These are phyloP conservation scores for Lichenostomus cassidix DNA, from an alignment of 2,113 vertebrate species.

Conservation along the genomic window DNA sequence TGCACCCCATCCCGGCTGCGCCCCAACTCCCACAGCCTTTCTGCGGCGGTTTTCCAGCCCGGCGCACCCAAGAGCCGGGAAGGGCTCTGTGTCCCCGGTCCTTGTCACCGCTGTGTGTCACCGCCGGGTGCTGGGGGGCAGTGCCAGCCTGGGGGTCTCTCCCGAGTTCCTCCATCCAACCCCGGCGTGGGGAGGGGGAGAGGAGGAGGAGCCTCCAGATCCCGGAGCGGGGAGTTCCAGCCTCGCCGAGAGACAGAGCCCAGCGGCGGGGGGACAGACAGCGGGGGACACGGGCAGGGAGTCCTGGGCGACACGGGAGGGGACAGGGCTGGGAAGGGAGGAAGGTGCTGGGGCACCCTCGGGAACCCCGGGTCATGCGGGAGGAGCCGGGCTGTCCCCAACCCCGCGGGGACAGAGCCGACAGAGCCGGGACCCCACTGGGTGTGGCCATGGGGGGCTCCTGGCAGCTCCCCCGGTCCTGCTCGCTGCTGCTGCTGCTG, in stretches of 20 bases:
- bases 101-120: no score
- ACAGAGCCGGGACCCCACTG: neutral
- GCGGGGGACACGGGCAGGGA: no score
- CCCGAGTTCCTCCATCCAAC: neutral
- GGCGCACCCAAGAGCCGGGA: neutral
- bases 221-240: neutral
- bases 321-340: neutral
- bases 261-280: neutral
- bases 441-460: neutral
- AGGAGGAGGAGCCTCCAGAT: constrained; percentile 33
- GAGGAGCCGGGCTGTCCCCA: neutral
- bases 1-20: neutral
- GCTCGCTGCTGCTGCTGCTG: neutral
- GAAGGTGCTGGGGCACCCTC: neutral
- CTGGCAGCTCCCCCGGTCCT: neutral
- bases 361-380: neutral
- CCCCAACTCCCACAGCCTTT: neutral
- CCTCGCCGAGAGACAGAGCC: neutral
- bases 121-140: neutral
- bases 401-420: fast-evolving
- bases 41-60: neutral
- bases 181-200: neutral
- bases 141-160: neutral
- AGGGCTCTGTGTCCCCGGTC: neutral
- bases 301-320: neutral